These are phyloP conservation scores for Sorex fumeus DNA, from an alignment of 2,113 vertebrate species.

Conservation along the genomic window DNA sequence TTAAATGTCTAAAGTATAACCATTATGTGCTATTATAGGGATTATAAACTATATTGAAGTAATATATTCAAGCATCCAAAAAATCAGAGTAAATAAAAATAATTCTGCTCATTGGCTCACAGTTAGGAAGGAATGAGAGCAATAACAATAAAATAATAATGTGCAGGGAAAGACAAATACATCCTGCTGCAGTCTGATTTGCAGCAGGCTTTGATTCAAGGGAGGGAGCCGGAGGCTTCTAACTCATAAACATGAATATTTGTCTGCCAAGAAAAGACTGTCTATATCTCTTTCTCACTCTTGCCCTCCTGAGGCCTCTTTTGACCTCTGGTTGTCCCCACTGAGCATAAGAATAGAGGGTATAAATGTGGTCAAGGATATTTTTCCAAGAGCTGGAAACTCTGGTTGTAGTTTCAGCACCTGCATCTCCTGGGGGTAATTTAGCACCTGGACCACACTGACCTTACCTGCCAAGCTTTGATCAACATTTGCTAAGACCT, in stretches of 20 bases:
- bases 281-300: constrained; percentile 58
- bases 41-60: constrained; percentile 86
- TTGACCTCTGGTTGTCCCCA: constrained; percentile 79
- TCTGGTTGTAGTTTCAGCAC: neutral
- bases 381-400: constrained; percentile 57
- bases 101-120: constrained; percentile 85
- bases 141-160: constrained; percentile 87
- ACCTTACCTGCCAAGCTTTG: constrained; percentile 39
- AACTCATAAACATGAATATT: constrained; percentile 79
- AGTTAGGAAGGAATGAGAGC: constrained; percentile 83
- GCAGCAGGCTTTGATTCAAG: constrained; percentile 69
- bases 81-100: constrained; percentile 86
- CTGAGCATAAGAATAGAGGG: constrained; percentile 60
- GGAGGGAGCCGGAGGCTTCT: constrained; percentile 76
- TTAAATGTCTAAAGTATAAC: constrained; percentile 81
- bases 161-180: constrained; percentile 76
- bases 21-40: constrained; percentile 82
- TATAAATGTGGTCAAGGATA: constrained; percentile 59
- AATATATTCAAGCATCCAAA: constrained; percentile 85
- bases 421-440: constrained; percentile 59
- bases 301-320: constrained; percentile 72
- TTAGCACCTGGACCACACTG: constrained; percentile 45
- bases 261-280: constrained; percentile 74
- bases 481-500: constrained; percentile 39
- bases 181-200: constrained; percentile 66